A percentile compares a stretch with the other conserved stretches of the same genome.
Evolutionary conservation across 2,797 vertebrate genomes (phyloP).

Genomic region (Sebastes alutus): DNA sequence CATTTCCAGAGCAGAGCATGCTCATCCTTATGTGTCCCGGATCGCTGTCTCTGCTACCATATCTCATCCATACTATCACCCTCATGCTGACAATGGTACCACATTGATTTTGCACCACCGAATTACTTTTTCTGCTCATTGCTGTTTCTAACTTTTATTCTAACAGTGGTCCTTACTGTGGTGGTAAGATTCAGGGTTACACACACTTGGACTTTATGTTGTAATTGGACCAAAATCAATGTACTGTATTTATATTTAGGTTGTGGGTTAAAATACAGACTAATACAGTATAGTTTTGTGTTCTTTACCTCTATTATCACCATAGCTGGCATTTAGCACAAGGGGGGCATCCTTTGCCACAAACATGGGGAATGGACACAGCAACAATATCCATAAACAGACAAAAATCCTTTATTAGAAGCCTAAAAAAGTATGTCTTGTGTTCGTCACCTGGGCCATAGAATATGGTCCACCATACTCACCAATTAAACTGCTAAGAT

Average conservation of each 20-base stretch:
- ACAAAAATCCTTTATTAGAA: no score
- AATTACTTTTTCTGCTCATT: not conserved
- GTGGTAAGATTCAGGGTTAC: not conserved
- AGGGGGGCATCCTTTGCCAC: no score
- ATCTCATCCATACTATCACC: not conserved
- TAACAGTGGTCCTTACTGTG: not conserved
- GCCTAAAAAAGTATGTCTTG: no score
- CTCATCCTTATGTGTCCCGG: constrained; percentile 30
- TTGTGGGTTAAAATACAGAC: no score
- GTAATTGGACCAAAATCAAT: not conserved
- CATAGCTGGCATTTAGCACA: not conserved
- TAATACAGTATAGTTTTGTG: not conserved
- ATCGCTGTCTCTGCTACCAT: constrained; percentile 13
- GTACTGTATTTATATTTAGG: no score
- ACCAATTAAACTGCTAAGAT: not conserved
- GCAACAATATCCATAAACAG: no score
- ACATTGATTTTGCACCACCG: not conserved
- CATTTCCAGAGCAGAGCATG: constrained; percentile 11
- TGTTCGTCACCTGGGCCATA: no score
- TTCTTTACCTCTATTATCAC: not conserved
- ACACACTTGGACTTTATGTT: not conserved
- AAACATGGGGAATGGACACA: no score
- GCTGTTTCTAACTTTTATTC: not conserved
- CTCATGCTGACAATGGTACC: not conserved
- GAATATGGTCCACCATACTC: not conserved